Conservation (phyloP, 2,113 vertebrate genomes). For the Polypterus senegalus region DNA sequence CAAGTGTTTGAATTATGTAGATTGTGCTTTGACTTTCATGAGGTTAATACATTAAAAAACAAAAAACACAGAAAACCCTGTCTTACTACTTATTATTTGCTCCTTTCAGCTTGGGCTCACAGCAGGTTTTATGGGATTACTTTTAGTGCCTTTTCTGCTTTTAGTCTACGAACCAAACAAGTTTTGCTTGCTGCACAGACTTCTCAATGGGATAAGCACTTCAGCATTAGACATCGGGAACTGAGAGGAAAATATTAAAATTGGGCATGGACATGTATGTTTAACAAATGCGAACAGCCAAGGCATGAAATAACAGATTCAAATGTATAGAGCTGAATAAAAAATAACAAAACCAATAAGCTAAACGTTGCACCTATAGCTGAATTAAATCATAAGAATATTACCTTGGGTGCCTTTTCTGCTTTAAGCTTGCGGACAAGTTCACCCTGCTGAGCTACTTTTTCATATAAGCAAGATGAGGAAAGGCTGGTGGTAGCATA, state of each 20-base stretch:
- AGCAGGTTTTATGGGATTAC: conserved; percentile 17
- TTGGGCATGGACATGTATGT: no score
- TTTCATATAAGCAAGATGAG: conserved; percentile 35
- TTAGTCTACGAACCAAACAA: conserved; percentile 57
- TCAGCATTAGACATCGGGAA: no score
- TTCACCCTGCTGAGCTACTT: conserved; percentile 62
- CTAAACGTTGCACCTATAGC: neutral
- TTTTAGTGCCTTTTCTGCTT: conserved; percentile 54
- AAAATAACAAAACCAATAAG: neutral
- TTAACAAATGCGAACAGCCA: no score
- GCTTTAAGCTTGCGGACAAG: conserved; percentile 59
- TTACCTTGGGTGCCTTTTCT: conserved; percentile 57
- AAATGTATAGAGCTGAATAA: neutral
- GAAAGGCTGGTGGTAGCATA: conserved; percentile 12
- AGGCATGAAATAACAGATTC: neutral
- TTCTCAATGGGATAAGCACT: no score
- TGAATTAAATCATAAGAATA: neutral
- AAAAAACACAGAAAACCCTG: no score
- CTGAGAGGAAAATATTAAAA: no score
- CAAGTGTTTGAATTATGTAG: no score
- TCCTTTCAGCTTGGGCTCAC: no score
- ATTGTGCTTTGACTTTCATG: no score
- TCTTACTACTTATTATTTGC: no score
- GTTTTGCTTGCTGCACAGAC: conserved; percentile 24
- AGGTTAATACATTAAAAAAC: no score